Evolutionary conservation across 1,140 invertebrate genomes (phyloP).

Genomic region (Pachyrhynchus sulphureomaculatus): DNA sequence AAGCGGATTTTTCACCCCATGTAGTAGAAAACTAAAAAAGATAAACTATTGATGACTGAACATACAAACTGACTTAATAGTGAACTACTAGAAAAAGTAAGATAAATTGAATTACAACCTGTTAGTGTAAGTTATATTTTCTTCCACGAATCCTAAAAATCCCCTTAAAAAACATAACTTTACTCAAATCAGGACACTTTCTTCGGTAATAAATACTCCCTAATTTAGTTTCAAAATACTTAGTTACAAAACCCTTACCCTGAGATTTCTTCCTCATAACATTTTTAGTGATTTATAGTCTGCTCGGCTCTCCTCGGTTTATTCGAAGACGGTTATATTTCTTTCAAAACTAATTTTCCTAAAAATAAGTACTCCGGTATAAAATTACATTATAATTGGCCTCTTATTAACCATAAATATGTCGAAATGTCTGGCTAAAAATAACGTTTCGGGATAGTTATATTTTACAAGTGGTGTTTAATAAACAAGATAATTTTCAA

Average conservation of each 20-base stretch:
- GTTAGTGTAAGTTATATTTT: too few relatives aligned
- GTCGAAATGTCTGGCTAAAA: too few relatives aligned
- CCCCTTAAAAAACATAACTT: neutral
- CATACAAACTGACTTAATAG: too few relatives aligned
- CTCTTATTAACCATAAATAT: neutral
- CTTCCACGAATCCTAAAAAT: too few relatives aligned
- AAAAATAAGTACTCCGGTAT: neutral
- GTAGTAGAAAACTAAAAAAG: too few relatives aligned
- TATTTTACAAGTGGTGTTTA: too few relatives aligned
- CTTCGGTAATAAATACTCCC: slow-evolving; percentile 6
- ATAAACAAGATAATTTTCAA: too few relatives aligned
- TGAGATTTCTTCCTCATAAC: slow-evolving; percentile 13
- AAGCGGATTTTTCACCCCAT: too few relatives aligned
- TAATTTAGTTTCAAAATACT: slow-evolving; percentile 12
- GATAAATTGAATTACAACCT: too few relatives aligned
- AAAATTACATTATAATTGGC: slow-evolving; percentile 2
- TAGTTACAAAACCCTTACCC: slow-evolving; percentile 6
- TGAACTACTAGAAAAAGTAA: too few relatives aligned
- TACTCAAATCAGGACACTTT: neutral
- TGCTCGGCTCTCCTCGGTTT: slow-evolving; percentile 4
- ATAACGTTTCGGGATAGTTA: too few relatives aligned
- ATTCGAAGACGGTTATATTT: neutral
- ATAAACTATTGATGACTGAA: too few relatives aligned
- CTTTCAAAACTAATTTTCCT: neutral
- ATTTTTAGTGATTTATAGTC: slow-evolving; percentile 10